Evolutionary conservation across 2,113 vertebrate genomes (phyloP), one percentile per base, ranked within the genome.

Genomic region (Cricetomys ansorgei): DNA sequence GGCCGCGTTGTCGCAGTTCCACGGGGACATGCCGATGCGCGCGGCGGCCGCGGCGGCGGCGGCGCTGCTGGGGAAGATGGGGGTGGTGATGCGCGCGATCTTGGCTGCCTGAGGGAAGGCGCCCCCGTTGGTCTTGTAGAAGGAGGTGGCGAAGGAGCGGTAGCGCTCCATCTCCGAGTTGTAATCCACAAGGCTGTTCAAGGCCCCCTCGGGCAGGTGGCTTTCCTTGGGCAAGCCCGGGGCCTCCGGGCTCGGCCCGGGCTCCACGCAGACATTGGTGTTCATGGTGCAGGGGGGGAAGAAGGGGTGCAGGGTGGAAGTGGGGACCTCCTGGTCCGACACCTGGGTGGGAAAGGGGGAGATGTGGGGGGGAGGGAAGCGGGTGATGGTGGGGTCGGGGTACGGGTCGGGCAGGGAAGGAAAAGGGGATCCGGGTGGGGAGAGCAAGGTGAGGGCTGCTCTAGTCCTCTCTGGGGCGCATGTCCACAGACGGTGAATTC

Each of bases 111-210:
- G 99, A 57, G 99, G 99, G 99, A 99, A 99, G 97, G 99, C 99
- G 97, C 99, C 99, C 96, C 99, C 99, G 96, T 99, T 99, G 98
- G 98, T 99, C 99, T 99, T 99, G 98, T 99, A 99, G 99, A 99
- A 99, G 98, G 99, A 99, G 93, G 98, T 98, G 97, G 99, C 99
- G 97, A 99, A 99, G 97, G 99, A 99, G 98, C 99, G 98, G 98
- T 99, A 99, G 98, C 99, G 99, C 99, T 99, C 99, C 98, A 99
- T 99, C 98, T 99, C 99, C 45, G 99, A 99, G 98, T 99, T 99
- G 99, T 99, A 99, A 99, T 99, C 99, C 99, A 99, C 99, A 98
- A 99, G 99, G 98, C 99, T 99, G 99, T 99, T 99, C 97, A 99
- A 99, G 98, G 99, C 99, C 98, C 99, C 99, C 96, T 99, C 99